phyloP scores from a whole-genome alignment of 2,797 vertebrate species.

The Gila robusta region DNA sequence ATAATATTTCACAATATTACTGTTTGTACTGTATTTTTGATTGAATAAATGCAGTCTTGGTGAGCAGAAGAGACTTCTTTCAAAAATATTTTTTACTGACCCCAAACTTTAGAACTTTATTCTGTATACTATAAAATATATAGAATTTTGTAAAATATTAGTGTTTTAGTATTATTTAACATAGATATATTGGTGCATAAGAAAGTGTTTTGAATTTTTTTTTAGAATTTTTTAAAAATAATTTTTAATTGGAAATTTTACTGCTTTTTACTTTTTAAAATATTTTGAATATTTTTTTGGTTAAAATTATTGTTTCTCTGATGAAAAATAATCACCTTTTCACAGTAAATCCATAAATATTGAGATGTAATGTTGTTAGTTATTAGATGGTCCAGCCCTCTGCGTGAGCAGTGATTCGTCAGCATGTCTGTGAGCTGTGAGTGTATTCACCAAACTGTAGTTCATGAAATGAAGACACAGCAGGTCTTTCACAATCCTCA shows the following conservation, averaged over 20 bases:
- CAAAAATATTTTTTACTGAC: background rate
- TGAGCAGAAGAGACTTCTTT: background rate
- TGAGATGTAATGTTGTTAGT: background rate
- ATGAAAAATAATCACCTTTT: background rate
- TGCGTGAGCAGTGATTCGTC: background rate
- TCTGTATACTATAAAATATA: background rate
- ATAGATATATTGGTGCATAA: background rate
- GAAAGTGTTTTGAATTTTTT: too few species aligned
- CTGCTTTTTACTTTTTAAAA: background rate
- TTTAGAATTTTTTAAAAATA: too few species aligned
- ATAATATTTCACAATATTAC: too few species aligned
- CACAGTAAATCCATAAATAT: background rate
- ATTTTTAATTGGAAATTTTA: too few species aligned
- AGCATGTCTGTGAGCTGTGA: background rate
- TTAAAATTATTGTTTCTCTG: background rate
- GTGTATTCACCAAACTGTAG: background rate
- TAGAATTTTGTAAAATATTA: background rate
- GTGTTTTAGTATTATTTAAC: background rate
- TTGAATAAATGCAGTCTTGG: too few species aligned
- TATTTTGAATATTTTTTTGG: background rate
- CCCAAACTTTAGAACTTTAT: background rate
- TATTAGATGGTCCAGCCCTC: background rate
- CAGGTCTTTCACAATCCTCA: constrained; percentile 14
- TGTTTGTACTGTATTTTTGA: too few species aligned
- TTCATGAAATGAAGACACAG: background rate